Evolutionary conservation across 2,797 vertebrate species (phyloP).

Genomic region (Microtus obscurus): DNA sequence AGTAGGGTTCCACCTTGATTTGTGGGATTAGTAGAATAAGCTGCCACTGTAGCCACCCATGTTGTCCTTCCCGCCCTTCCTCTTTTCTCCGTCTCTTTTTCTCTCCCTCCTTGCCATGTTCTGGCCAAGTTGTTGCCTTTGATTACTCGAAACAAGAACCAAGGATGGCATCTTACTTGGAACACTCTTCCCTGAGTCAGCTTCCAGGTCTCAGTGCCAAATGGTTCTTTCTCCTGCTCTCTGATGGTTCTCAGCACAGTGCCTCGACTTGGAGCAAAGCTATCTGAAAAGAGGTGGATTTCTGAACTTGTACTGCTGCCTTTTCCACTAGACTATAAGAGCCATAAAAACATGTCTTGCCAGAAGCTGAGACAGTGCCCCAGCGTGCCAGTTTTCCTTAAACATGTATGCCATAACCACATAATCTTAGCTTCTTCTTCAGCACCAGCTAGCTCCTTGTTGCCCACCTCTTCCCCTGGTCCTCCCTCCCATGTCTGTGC

Average conservation of each 20-base stretch:
- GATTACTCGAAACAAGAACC: constrained; percentile 30
- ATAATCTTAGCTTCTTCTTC: background rate
- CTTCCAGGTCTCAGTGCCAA: background rate
- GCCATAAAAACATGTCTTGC: background rate
- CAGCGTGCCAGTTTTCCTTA: background rate
- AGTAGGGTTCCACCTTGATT: constrained; percentile 70
- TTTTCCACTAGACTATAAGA: background rate
- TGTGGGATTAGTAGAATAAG: constrained; percentile 76
- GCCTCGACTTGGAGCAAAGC: background rate
- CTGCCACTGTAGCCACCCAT: constrained; percentile 35
- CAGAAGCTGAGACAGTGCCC: background rate
- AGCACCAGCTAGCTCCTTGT: background rate
- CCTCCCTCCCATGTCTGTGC: background rate
- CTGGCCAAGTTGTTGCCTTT: background rate
- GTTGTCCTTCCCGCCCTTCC: background rate
- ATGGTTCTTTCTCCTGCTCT: background rate
- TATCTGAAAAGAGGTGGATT: background rate
- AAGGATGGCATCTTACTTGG: background rate
- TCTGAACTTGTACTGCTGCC: background rate
- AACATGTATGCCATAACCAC: background rate
- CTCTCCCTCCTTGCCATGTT: background rate
- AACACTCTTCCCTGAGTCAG: background rate
- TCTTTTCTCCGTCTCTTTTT: background rate
- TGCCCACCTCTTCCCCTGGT: too few species aligned
- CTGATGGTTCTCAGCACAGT: background rate